Evolutionary conservation across 2,797 vertebrate genomes (phyloP), one percentile per base, ranked within the genome.

Genomic region (Agapornis canus): DNA sequence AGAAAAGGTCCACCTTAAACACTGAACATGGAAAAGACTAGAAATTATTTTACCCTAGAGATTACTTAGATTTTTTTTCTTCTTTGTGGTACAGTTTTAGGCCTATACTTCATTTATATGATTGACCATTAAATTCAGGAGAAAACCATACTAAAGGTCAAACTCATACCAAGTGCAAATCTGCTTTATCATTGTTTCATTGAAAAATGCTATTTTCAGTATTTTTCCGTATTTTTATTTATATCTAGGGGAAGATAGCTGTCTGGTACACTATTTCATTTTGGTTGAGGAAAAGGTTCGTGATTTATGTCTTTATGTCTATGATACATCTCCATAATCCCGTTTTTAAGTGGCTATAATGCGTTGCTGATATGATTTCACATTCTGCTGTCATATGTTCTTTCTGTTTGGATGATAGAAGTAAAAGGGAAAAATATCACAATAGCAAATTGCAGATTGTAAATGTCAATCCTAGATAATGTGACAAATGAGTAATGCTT

Each of bases 401-500:
- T 92, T 92, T 89, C 57, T 15, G 0, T 81, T 69, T 18, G 35
- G 20, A 37, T 63, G 49, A 22, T 5, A 42, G 51, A 32, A 89
- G 35, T 39, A 82, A 82, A 79, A 54, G 39, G 22, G 47, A 5
- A 49, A 63, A 82, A 59, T 6, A 71, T 49, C 45, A 71, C 79
- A 92, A 69, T 26, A 82, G 63, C 77, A 89, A 83, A 75, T 25
- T 19, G 49, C 10, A 25, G 63, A 88, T 82, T 86, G 78, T 13
- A 77, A 92, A 80, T 94, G 85, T 82, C 91, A 76, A 42, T 37
- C 45, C 59, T 57, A 39, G 70, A 1, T 19, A 61, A 73, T 47
- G 78, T 80, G 89, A 90, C 51, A 93, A 64, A 89, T 86, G 84
- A 90, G 42, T 4, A 64, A 43, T 7, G 47, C 68, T 59, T 18